These are phyloP conservation scores for Panthera tigris DNA, from an alignment of 2,113 vertebrate genomes.

Conservation along the genomic window DNA sequence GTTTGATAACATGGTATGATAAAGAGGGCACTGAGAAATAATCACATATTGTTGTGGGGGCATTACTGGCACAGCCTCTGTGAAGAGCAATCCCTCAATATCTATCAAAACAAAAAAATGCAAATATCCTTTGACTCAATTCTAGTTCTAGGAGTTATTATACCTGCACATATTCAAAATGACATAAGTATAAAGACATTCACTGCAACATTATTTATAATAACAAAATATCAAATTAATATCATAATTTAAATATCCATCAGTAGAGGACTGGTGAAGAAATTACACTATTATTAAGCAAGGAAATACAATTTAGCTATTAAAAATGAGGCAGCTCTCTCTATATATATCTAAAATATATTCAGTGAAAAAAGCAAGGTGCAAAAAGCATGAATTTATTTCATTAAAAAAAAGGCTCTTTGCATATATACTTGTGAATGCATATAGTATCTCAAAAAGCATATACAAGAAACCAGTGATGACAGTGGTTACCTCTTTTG, in stretches of 20 bases:
- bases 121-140: not conserved
- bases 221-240: not conserved
- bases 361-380: not conserved
- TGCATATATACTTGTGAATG: not conserved
- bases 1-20: not conserved
- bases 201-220: not conserved
- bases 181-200: not conserved
- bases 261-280: not conserved
- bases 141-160: not conserved
- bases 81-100: not conserved
- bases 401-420: not conserved
- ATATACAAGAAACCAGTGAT: not conserved
- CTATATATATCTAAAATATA: not conserved
- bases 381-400: not conserved
- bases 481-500: not conserved
- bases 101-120: slow-evolving; percentile 10
- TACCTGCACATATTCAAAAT: not conserved
- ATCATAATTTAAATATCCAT: not conserved
- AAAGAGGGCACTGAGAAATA: not conserved
- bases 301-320: not conserved
- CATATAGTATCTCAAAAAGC: not conserved
- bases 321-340: not conserved
- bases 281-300: not conserved
- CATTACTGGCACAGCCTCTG: not conserved
- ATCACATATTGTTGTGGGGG: not conserved